phyloP scores from a whole-genome alignment of 1,140 invertebrate genomes.

The Drosophila ogumai region DNA sequence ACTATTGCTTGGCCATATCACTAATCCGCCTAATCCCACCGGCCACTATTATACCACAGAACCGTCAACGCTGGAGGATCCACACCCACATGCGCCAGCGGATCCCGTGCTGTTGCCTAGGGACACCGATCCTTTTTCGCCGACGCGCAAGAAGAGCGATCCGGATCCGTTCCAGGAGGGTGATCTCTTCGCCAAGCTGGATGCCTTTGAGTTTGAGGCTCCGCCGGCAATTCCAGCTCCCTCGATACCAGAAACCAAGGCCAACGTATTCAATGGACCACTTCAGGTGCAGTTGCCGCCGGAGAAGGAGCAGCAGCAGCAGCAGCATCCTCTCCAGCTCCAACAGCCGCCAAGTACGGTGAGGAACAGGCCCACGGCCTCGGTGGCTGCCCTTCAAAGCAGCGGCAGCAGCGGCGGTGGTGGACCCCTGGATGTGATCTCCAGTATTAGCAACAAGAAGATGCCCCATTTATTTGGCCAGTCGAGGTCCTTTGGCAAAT shows the following conservation, averaged over 20 bases:
- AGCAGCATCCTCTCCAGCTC: constrained; percentile 26
- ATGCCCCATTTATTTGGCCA: constrained; percentile 84
- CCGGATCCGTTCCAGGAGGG: constrained; percentile 89
- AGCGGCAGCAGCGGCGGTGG: constrained; percentile 24
- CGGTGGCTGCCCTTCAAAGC: constrained; percentile 42
- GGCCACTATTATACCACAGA: constrained; percentile 82
- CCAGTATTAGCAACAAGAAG: constrained; percentile 82
- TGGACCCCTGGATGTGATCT: constrained; percentile 73
- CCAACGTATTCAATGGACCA: constrained; percentile 62
- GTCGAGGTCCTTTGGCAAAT: constrained; percentile 71
- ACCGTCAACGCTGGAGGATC: constrained; percentile 42
- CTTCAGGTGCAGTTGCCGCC: constrained; percentile 70
- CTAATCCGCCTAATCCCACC: constrained; percentile 73
- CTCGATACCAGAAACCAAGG: constrained; percentile 14
- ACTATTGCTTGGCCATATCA: constrained; percentile 64
- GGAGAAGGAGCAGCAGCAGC: constrained; percentile 45
- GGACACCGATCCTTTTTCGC: constrained; percentile 84
- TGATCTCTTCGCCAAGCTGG: constrained; percentile 86
- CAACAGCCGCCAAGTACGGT: constrained; percentile 50
- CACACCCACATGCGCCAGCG: constrained; percentile 11
- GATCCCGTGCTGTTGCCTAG: constrained; percentile 80
- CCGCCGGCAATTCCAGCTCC: constrained; percentile 20
- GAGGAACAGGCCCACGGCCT: constrained; percentile 55
- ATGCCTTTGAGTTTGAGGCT: constrained; percentile 88
- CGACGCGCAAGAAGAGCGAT: constrained; percentile 86